Evolutionary conservation across 2,797 vertebrate species (phyloP).

Genomic region (Phoebastria nigripes): DNA sequence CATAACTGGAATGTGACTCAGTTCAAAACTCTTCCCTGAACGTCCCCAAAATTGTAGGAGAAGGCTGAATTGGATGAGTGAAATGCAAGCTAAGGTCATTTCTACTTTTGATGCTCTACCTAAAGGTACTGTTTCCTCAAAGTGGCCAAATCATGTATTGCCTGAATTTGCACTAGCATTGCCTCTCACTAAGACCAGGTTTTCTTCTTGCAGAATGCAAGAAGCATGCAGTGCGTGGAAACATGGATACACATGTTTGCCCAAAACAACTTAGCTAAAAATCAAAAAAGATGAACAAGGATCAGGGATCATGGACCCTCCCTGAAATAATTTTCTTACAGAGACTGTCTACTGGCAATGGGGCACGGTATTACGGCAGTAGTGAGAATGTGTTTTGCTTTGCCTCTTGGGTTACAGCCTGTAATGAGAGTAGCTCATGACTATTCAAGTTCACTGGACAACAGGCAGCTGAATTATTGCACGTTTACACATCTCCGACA

Average conservation of each 20-base stretch:
- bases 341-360: background rate
- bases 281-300: too few relatives aligned
- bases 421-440: background rate
- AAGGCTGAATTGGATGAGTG: background rate
- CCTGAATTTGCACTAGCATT: background rate
- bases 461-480: background rate
- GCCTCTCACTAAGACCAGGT: background rate
- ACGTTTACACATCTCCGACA: background rate
- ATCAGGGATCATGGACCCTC: background rate
- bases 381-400: background rate
- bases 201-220: background rate
- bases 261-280: background rate
- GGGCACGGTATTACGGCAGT: rapidly evolving
- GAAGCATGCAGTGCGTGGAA: rapidly evolving
- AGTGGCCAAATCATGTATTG: background rate
- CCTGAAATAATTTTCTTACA: background rate
- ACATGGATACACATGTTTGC: background rate
- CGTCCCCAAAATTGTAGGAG: background rate
- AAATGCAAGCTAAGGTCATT: background rate
- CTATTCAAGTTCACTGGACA: background rate
- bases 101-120: background rate
- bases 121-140: background rate
- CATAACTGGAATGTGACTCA: background rate
- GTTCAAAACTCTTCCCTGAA: background rate
- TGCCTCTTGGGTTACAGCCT: background rate